Base-by-base conservation (phyloP, 1,140 invertebrate genomes). In the Drosophila truncata region DNA sequence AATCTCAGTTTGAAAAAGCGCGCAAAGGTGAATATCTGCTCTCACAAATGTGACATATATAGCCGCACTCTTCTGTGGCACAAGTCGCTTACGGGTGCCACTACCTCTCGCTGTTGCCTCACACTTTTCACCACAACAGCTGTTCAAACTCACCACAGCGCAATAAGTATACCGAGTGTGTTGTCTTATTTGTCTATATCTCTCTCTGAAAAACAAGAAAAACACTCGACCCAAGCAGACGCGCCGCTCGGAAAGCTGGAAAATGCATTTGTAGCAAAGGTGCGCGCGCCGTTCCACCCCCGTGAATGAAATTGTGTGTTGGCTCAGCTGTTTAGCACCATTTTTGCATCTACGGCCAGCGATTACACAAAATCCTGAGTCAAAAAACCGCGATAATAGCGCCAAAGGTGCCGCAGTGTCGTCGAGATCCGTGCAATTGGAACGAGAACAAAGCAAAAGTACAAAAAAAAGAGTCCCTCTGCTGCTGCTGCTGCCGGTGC, bases 251-350 rank as follows among this genome's bases (percentile, higher is more conserved):
- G 37, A 59, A 42, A 65, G 62, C 16, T 60, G 13, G 25, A 49
- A 70, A 66, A 70, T 70, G 62, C 63, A 70, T 25, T 67, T 55
- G 16, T 35, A 44, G 29, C 35, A 18, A 46, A 46, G 46, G 61
- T 44, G 62, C 35, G 66, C 47, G 66, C 47, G 47, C 47, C 61
- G 18, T 33, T 67, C 37, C 37, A 20, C 66, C 63, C 37, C 31
- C 62, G 29, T 27, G 2, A 62, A 61, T 9, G 25, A 16, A 41
- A 31, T 8, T 41, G 20, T 57, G 20, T 39, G 35, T 42, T 58
- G 35, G 23, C 33, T 64, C 62, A 52, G 66, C 66, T 69, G 66
- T 52, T 69, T n/a, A 35, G 25, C 44, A 16, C 16, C 13, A 16
- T 50, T 27, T n/a, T 20, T 18, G 20, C 2, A 8, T 61, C 27